These are phyloP conservation scores for Lysandra bellargus DNA, from an alignment of 2,888 invertebrate genomes.

Conservation along the genomic window DNA sequence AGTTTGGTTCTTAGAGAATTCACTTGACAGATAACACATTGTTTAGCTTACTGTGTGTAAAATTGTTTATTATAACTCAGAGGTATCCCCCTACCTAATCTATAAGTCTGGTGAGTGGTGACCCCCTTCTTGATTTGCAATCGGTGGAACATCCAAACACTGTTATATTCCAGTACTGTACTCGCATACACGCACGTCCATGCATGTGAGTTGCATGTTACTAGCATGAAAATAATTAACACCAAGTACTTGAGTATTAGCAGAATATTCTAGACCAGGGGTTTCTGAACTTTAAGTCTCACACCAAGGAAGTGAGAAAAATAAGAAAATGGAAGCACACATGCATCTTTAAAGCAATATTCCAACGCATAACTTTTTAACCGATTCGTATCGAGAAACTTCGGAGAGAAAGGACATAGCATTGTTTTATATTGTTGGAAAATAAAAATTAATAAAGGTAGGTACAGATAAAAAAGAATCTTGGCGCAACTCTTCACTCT, in stretches of 20 bases:
- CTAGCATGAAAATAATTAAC: not conserved
- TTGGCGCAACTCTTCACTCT: too few relatives aligned
- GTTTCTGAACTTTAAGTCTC: not conserved
- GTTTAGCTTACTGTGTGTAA: too few relatives aligned
- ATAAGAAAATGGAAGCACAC: too few relatives aligned
- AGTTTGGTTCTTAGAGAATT: too few relatives aligned
- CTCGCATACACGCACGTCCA: not conserved
- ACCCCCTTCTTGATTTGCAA: not conserved
- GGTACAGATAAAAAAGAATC: too few relatives aligned
- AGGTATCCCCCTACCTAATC: not conserved
- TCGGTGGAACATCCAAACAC: not conserved
- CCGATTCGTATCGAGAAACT: too few relatives aligned
- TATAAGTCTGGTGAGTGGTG: not conserved
- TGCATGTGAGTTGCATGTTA: slow-evolving; percentile 2
- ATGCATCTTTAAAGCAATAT: too few relatives aligned
- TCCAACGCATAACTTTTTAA: not conserved
- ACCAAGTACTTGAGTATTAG: not conserved
- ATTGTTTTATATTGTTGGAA: not conserved
- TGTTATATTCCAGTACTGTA: not conserved
- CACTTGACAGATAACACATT: too few relatives aligned
- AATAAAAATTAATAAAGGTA: too few relatives aligned
- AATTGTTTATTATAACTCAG: too few relatives aligned
- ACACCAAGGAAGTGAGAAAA: too few relatives aligned
- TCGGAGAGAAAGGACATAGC: not conserved
- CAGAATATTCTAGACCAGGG: not conserved